Evolutionary conservation across 2,797 vertebrate genomes (phyloP).

Genomic region (Orestias chungarensis): DNA sequence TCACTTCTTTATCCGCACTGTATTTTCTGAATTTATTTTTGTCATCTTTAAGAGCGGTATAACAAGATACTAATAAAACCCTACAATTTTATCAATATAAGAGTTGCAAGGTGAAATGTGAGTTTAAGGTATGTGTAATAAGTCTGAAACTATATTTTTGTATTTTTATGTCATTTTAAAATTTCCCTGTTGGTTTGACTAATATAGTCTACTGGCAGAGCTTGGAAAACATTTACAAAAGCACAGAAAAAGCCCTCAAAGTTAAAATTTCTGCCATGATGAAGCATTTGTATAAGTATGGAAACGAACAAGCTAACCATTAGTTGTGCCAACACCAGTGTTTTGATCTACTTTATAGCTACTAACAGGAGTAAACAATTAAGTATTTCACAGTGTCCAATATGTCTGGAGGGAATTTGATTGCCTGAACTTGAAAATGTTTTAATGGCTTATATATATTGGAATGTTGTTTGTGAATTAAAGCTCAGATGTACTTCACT

Average conservation of each 20-base stretch:
- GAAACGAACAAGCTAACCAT: not conserved
- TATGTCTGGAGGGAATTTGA: not conserved
- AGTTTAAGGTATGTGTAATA: not conserved
- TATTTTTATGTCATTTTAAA: no score
- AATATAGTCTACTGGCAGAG: not conserved
- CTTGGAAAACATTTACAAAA: not conserved
- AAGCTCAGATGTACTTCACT: no score
- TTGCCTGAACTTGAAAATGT: not conserved
- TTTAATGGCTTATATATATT: not conserved
- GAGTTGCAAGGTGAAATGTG: not conserved
- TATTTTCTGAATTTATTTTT: not conserved
- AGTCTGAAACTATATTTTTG: not conserved
- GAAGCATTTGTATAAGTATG: not conserved
- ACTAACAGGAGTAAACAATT: not conserved
- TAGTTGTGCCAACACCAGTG: no score
- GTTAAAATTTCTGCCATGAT: not conserved
- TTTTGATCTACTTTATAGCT: not conserved
- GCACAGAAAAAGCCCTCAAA: not conserved
- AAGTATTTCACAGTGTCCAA: not conserved
- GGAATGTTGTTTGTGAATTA: not conserved
- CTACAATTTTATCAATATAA: not conserved
- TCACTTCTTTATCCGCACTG: not conserved
- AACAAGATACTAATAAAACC: not conserved
- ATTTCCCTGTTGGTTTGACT: not conserved
- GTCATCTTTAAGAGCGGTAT: not conserved